Evolutionary conservation across 1,140 invertebrate genomes (phyloP), one percentile per base, ranked within the genome.

Genomic region (Ladona fulva): DNA sequence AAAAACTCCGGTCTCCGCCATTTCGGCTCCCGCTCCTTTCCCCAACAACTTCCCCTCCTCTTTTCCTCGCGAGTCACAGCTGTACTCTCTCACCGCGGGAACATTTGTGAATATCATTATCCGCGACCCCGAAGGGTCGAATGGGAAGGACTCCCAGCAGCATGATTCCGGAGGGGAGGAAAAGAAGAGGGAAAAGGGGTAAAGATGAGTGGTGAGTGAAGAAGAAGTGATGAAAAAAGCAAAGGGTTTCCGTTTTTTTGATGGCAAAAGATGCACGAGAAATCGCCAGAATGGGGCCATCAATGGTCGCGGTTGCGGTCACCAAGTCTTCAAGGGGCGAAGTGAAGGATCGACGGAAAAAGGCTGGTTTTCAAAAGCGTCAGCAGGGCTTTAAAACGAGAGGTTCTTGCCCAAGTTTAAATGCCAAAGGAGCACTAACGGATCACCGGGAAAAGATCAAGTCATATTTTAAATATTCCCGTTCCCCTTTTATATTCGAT

Each of bases 41-140:
- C 52, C 52, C n/a, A 12, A 12, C 14, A 66, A 66, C 52, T 22
- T 66, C 14, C 52, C 52, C 52, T 66, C 19, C 19, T 52, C 44
- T 52, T 19, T 22, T 5, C 52, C 52, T 66, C 52, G 52, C 52
- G 52, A 66, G 52, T 66, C 52, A 66, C 52, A 66, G 52, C 52
- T 66, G 52, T 66, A 66, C 52, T 66, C 52, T 66, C 52, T 66
- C 52, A 66, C 52, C 52, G 52, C 52, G 52, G 52, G n/a, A 66
- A 66, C 52, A 66, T 66, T 66, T 66, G 52, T 66, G 52, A 66
- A 66, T 66, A 66, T 66, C 52, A 66, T 66, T 66, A 66, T 66
- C 52, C 52, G 52, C 52, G 52, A 66, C 52, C 52, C 52, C 52
- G 52, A 19, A 22, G 52, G n/a, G 52, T 66, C 52, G 52, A 8